Evolutionary conservation across 2,113 vertebrate genomes (phyloP), one percentile per base, ranked within the genome.

Genomic region (Podarcis muralis): DNA sequence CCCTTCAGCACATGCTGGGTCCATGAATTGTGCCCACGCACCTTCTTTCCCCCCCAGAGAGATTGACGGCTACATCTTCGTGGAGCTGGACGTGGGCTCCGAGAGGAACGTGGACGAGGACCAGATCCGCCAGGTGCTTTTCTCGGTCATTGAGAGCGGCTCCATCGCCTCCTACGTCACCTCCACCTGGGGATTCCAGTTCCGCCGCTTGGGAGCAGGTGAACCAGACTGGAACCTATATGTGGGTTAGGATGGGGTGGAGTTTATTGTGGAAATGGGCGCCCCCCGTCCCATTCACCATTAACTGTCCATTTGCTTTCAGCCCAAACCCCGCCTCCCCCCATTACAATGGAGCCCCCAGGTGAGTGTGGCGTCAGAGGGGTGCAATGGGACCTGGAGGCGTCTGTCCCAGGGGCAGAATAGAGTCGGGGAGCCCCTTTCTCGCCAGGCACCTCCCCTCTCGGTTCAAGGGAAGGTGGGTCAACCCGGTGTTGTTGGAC

Each of bases 1-100:
- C 20, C 57, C 57, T 81, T 76, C 20, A 0, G n/a, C 23, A 32
- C 5, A 32, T 4, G 71, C 6, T 68, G 20, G 20, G 65, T 66
- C 65, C 13, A 1, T 66, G 18, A 66, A 53, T 53, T 2, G 22
- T 25, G 23, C 18, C 20, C 20, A 23, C 5, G 1, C 23, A 25
- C 66, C 66, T 68, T 20, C 32, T 40, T 76, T 27, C 0, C 20
- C 20, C 0, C 20, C 4, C 83, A 99, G 98, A 94, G 96, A 98
- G 93, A 83, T 97, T 5, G 97, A 96, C 0, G 95, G 94, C 83
- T 96, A 97, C 89, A 94, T 98, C 37, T 98, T 98, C n/a, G 98
- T 99, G 94, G 98, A 99, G 93, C 87, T 99, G 95, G 98, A 99
- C 3, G 98, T 99, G 81, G 98, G 98, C 27, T 98, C 98, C 0